Evolutionary conservation across 2,113 vertebrate genomes (phyloP).

Genomic region (Zootoca vivipara): DNA sequence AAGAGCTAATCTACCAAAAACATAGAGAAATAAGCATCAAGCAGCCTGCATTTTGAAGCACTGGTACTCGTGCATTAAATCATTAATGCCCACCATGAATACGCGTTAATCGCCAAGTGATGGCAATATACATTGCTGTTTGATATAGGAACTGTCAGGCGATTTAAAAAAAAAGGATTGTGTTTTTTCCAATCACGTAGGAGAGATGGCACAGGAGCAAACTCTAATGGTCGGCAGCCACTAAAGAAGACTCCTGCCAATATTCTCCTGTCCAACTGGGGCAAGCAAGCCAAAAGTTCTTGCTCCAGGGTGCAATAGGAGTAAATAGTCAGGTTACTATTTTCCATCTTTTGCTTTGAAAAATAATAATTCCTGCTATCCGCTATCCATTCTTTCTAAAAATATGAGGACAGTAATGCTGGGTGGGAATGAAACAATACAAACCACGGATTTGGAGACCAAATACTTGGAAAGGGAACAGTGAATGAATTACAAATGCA

Average conservation of each 20-base stretch:
- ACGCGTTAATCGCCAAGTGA: conserved; percentile 33
- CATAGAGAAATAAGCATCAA: conserved; percentile 24
- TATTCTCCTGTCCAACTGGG: fast-evolving
- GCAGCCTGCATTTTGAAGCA: conserved; percentile 38
- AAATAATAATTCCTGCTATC: not conserved
- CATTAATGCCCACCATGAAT: conserved; percentile 42
- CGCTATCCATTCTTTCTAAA: not conserved
- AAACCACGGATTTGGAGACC: not conserved
- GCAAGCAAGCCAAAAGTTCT: conserved; percentile 21
- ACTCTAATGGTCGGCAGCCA: not conserved
- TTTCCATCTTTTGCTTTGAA: not conserved
- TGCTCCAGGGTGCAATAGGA: not conserved
- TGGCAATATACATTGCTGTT: conserved; percentile 30
- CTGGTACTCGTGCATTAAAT: conserved; percentile 46
- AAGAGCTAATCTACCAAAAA: conserved; percentile 14
- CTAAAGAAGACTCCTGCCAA: not conserved
- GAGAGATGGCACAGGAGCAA: not conserved
- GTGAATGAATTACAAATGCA: not conserved
- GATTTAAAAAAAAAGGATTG: conserved; percentile 7
- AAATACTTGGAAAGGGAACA: conserved; percentile 1
- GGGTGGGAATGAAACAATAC: not conserved
- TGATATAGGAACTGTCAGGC: conserved; percentile 38
- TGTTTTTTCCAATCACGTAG: not conserved
- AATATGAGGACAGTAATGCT: not conserved
- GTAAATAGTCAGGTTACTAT: conserved; percentile 1